Evolutionary conservation across 2,888 invertebrate species (phyloP), one percentile per base, ranked within the genome.

Genomic region (Trichogramma evanescens): DNA sequence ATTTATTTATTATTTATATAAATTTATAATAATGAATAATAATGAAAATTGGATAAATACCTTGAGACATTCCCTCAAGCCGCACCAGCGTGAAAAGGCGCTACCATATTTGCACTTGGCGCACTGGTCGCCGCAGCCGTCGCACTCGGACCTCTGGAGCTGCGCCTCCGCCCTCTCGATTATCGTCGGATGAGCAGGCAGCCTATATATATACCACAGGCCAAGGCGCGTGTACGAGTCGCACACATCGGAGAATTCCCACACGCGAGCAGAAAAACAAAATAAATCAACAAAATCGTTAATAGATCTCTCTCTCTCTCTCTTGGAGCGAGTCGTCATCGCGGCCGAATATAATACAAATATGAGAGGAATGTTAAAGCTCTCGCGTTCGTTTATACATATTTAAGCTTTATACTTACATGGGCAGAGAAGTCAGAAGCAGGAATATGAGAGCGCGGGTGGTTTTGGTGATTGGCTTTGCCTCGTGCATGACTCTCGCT

Each of bases 51-150:
- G 46, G 6, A 50, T 38, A 58, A 26, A 42, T 58, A 71, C 71
- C 67, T 70, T 69, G 58, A 68, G 70, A 61, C 75, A 75, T 56
- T 72, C 69, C 50, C 50, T 54, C 26, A 70, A 58, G 13, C 70
- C 70, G 58, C 75, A 75, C 26, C 60, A 52, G 3, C 59, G 51
- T 9, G 74, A 71, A 39, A 63, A 65, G 4, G 61, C 63, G 6
- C 63, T 58, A 42, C 75, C 75, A 56, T 67, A 73, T 42, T 66
- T 56, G 55, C 75, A 75, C 54, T 67, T 61, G 41, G 70, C 63
- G 58, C 75, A 75, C 2, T 66, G 56, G 10, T 67, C 62, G 10
- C 67, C 71, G 62, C 75, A 75, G 26, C 68, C 68, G 38, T 62
- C 60, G 63, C 75, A 72, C 39, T 64, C 50, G 8, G 63, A 56